A percentile compares a stretch with the other conserved stretches of the same genome.
Evolutionary conservation across 2,888 invertebrate genomes (phyloP).

Genomic region (Perizoma flavofasciatum): DNA sequence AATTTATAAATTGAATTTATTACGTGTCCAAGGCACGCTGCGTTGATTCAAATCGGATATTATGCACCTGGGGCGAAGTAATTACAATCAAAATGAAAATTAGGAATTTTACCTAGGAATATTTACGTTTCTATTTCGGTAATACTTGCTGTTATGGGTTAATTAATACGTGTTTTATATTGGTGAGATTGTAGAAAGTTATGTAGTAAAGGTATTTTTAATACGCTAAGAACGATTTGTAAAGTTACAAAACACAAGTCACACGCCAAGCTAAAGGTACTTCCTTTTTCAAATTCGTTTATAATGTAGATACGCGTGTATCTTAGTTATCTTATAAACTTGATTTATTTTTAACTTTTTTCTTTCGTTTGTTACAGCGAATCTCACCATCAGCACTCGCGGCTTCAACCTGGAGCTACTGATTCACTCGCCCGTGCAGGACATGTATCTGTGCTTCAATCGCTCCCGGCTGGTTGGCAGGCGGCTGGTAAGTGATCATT

Average conservation of each 20-base stretch:
- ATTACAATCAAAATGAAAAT: constrained; percentile 55
- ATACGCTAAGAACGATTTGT: constrained; percentile 14
- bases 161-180: constrained; percentile 57
- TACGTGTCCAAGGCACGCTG: constrained; percentile 56
- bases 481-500: constrained; percentile 78
- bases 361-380: constrained; percentile 81
- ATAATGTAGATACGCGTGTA: too few relatives aligned
- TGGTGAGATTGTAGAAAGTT: constrained; percentile 53
- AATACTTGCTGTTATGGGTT: constrained; percentile 60
- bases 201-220: constrained; percentile 17
- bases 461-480: constrained; percentile 89
- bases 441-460: constrained; percentile 91
- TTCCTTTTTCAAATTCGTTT: too few relatives aligned
- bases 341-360: neutral
- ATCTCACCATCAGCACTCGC: constrained; percentile 86
- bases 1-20: constrained; percentile 66
- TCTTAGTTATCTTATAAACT: too few relatives aligned
- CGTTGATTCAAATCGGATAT: constrained; percentile 58
- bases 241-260: constrained; percentile 12
- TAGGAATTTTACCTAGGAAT: constrained; percentile 56
- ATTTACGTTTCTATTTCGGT: constrained; percentile 63
- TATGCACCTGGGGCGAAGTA: constrained; percentile 62
- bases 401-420: constrained; percentile 84
- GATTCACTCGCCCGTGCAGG: constrained; percentile 88
- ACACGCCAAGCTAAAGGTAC: too few relatives aligned